Base-by-base conservation (phyloP, 2,113 vertebrate species). In the Rhadina sibilatrix region DNA sequence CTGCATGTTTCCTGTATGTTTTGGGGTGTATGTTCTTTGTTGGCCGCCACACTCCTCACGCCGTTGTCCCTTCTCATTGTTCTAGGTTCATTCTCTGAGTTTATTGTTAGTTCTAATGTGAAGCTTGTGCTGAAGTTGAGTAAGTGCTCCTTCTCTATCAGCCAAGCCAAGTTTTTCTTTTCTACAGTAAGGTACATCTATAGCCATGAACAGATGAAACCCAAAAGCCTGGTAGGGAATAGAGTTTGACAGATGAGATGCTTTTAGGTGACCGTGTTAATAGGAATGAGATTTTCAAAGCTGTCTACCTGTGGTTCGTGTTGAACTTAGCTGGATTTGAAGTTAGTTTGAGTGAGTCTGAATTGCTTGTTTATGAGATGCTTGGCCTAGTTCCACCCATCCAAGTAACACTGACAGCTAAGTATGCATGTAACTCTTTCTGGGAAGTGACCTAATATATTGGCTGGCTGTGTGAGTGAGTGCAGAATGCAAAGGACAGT, bases 41-140 rank as follows among this genome's bases (percentile, higher is more conserved):
- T 24, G 6, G 4, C 11, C 0, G 2, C 9, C 21, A 10, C 2
- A 2, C 3, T 33, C 11, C 14, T 5, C 7, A 28, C 0, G 0
- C 6, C 14, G 7, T 24, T 42, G 16, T 63, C 22, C 17, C 6
- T 75, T 66, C 25, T 60, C n/a, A n/a, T 40, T 71, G 19, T 42
- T 76, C 61, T 28, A 28, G 1, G 15, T 42, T 82, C 11, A n/a
- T 77, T 86, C 27, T 74, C n/a, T 70, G 46, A 84, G 42, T 72
- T 54, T 66, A 31, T 91, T 1, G 2, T 30, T 63, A 8, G 6
- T 76, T 69, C 20, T 65, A 56, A 10, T 30, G 11, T 82, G 31
- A 79, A 59, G 31, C 11, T 71, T 17, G 16, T 81, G 31, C 11
- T 64, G 63, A 64, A 87, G 31, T 53, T 30, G 37, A 28, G 13